phyloP scores from a whole-genome alignment of 2,888 invertebrate species.

The Julus scandinavius region DNA sequence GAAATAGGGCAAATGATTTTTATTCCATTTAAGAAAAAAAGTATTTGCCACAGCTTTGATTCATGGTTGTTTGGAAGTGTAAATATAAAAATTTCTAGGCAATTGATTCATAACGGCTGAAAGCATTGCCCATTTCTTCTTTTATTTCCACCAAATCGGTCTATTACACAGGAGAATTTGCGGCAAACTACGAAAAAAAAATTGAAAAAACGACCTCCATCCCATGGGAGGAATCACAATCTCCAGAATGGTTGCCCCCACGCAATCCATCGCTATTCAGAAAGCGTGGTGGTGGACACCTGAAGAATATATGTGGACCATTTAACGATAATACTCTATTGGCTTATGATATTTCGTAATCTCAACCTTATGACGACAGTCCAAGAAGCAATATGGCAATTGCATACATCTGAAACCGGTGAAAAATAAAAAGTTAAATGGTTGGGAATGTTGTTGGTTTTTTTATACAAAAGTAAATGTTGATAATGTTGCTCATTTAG shows the following conservation, averaged over 20 bases:
- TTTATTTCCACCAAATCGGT: background rate
- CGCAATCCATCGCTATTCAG: conserved; percentile 3
- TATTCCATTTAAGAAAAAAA: background rate
- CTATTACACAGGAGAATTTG: background rate
- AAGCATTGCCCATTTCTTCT: conserved; percentile 5
- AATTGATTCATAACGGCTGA: conserved; percentile 25
- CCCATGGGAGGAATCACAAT: background rate
- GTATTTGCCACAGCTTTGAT: background rate
- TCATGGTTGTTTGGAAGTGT: background rate
- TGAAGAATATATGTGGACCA: background rate
- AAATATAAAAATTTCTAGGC: background rate
- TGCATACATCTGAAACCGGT: too few species aligned
- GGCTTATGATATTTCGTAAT: background rate
- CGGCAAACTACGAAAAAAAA: background rate
- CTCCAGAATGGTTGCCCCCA: background rate
- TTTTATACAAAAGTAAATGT: too few species aligned
- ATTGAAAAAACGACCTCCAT: background rate
- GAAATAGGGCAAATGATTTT: background rate
- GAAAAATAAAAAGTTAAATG: too few species aligned
- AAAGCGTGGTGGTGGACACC: background rate
- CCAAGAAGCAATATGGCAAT: background rate
- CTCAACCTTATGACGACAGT: background rate
- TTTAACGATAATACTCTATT: background rate
- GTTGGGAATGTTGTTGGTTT: too few species aligned
- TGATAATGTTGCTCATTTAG: too few species aligned